Evolutionary conservation across 2,113 vertebrate genomes (phyloP).

Genomic region (Eulemur macaco): DNA sequence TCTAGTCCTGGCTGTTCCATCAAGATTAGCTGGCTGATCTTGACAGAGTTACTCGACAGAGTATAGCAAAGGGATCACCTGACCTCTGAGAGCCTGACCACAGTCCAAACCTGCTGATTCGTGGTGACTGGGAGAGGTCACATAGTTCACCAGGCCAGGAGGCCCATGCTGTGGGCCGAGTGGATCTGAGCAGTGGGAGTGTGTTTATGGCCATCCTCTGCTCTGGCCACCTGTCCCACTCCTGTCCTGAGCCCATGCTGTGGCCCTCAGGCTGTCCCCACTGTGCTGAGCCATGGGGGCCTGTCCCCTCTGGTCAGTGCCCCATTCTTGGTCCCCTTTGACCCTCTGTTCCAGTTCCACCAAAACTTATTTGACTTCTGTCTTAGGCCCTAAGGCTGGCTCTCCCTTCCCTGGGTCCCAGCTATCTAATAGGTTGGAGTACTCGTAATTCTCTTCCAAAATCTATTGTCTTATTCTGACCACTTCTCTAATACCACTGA

Average conservation of each 20-base stretch:
- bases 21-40: not conserved
- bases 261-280: not conserved
- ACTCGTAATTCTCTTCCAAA: not conserved
- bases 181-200: not conserved
- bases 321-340: not conserved
- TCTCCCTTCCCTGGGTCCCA: not conserved
- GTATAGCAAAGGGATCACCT: not conserved
- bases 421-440: not conserved
- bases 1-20: not conserved
- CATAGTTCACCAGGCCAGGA: not conserved
- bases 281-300: not conserved
- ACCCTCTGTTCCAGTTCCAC: not conserved
- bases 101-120: not conserved
- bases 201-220: not conserved
- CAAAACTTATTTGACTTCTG: not conserved
- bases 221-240: accelerated
- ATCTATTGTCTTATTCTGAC: not conserved
- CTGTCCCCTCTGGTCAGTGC: not conserved
- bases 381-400: not conserved
- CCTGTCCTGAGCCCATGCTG: not conserved
- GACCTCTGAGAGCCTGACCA: not conserved
- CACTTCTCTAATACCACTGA: not conserved
- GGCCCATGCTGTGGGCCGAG: too few relatives aligned
- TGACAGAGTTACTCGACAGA: not conserved
- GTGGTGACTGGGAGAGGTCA: not conserved